phyloP scores from a whole-genome alignment of 1,140 invertebrate species.

The Hydropsyche tenuis region DNA sequence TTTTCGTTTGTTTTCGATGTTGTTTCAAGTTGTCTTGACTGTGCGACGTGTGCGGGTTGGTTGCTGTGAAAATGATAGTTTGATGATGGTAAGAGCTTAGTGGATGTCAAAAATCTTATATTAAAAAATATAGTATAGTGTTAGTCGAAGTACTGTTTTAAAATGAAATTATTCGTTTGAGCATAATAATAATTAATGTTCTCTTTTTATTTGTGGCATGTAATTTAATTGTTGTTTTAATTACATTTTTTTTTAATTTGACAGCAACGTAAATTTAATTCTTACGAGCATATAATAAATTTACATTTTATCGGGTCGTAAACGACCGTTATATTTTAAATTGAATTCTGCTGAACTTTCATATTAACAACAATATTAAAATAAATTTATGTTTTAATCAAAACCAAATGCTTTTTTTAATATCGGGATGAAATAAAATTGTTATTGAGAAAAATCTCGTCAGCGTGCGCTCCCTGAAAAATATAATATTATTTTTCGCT shows the following conservation, averaged over 20 bases:
- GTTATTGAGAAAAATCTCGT: no score
- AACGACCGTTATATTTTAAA: neutral
- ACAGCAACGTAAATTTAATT: neutral
- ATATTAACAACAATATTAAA: neutral
- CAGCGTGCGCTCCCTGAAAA: no score
- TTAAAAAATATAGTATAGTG: no score
- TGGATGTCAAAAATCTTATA: no score
- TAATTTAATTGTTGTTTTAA: neutral
- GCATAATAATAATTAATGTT: neutral
- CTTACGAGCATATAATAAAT: neutral
- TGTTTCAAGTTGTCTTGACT: no score
- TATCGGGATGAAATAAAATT: no score
- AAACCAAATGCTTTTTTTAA: no score
- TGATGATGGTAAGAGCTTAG: no score
- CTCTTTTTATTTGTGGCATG: neutral
- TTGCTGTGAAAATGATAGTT: neutral
- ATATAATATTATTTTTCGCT: no score
- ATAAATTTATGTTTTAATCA: neutral
- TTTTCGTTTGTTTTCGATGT: no score
- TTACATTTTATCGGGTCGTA: slow-evolving; percentile 14
- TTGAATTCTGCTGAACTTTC: neutral
- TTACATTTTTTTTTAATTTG: neutral
- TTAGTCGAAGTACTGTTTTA: no score
- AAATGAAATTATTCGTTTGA: no score
- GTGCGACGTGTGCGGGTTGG: neutral